Conservation (phyloP, 2,888 invertebrate species). For the Drymonia ruficornis region DNA sequence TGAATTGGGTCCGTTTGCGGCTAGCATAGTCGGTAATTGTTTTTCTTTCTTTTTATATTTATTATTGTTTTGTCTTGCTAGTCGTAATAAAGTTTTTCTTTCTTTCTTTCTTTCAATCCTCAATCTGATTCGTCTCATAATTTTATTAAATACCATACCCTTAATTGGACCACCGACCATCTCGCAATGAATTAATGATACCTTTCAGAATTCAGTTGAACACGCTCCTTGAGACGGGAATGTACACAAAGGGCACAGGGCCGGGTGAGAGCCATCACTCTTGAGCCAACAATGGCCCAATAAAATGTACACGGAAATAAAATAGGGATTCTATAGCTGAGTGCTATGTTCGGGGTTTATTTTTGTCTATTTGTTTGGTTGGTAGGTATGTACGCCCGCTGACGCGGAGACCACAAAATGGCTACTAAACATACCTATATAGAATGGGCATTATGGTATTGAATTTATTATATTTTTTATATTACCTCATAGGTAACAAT, state of each 20-base stretch:
- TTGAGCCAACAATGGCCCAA: slow-evolving; percentile 7
- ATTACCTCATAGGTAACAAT: no score
- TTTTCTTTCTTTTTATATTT: not conserved
- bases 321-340: slow-evolving; percentile 2
- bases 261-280: slow-evolving; percentile 6
- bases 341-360: not conserved
- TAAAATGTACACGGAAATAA: slow-evolving; percentile 14
- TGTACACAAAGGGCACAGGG: slow-evolving; percentile 5
- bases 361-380: not conserved
- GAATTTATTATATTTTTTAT: no score
- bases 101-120: not conserved
- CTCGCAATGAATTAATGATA: slow-evolving; percentile 33
- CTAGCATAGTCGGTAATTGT: no score
- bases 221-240: slow-evolving; percentile 5
- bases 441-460: no score
- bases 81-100: not conserved
- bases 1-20: no score
- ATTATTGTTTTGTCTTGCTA: no score
- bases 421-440: no score
- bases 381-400: no score
- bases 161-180: slow-evolving; percentile 8
- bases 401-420: no score
- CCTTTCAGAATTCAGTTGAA: slow-evolving; percentile 17
- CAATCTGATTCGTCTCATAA: not conserved
- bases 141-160: not conserved